Evolutionary conservation across 2,113 vertebrate genomes (phyloP), one percentile per base, ranked within the genome.

Genomic region (Himantopus leucocephalus): DNA sequence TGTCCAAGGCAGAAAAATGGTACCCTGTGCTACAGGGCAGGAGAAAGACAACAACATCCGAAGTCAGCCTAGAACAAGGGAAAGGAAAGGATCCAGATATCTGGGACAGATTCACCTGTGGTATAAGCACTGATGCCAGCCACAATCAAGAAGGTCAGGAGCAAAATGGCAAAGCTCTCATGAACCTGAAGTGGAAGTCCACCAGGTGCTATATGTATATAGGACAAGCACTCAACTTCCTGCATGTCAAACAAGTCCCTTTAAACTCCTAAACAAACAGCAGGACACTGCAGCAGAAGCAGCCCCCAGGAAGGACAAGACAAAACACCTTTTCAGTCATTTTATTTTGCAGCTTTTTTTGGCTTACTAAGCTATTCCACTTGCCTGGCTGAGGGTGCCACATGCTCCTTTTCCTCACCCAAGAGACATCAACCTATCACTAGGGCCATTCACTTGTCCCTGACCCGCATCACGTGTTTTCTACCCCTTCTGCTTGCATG

Each of bases 251-350:
- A 82, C 5, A 26, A 72, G 24, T 34, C 15, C 72, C 62, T 93
- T 83, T 78, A 83, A 85, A 17, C 14, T 16, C 50, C 58, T 68
- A 62, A 71, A 73, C 35, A 96, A 93, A 90, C 2, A 2, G 58
- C 32, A 82, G 80, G 60, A 78, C 60, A 64, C 90, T 93, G 90
- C 95, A 92, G 82, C 79, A 96, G 78, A 92, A 95, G 59, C 64
- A 97, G n/a, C 41, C 37, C 72, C 35, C 55, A 84, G 81, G 59
- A 95, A 95, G 89, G 91, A 87, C 84, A 66, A 48, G 68, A 52
- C 43, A 66, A 89, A 92, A 76, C 32, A 58, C 18, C 45, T 89
- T 70, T 70, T 71, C n/a, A 67, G 52, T 45, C 24, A 58, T 72
- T 91, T 94, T 64, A 84, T 95, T 95, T 78, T 76, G 30, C 74